Conservation (phyloP, 2,113 vertebrate genomes). For the Gorsachius goisagi region DNA sequence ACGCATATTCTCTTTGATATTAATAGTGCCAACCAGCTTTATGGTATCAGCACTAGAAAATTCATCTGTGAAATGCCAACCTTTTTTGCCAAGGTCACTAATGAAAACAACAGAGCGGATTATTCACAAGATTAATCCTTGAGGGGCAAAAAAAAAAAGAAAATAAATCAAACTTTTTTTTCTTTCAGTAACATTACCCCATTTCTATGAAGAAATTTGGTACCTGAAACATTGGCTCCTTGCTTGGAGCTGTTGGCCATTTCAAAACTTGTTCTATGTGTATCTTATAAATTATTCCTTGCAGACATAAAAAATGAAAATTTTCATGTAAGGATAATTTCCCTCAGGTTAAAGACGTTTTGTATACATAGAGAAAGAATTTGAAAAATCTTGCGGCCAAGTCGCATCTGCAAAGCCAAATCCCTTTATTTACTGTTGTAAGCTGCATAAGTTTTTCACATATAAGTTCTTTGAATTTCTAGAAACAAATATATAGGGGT, state of each 20-base stretch:
- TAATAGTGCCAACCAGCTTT: not conserved
- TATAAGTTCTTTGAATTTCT: not conserved
- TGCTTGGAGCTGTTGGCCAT: not conserved
- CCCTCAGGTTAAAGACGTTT: not conserved
- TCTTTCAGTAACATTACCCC: not conserved
- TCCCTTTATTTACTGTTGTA: not conserved
- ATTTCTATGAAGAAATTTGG: not conserved
- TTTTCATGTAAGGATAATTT: not conserved
- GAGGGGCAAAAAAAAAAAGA: not conserved
- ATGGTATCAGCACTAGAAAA: not conserved
- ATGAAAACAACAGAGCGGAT: not conserved
- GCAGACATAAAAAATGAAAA: not conserved
- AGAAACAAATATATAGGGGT: not conserved
- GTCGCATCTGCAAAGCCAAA: not conserved
- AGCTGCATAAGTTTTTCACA: not conserved
- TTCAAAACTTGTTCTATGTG: not conserved
- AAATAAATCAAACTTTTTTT: not conserved
- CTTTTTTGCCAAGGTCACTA: not conserved
- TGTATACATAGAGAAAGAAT: not conserved
- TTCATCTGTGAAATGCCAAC: not conserved
- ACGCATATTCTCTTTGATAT: not conserved
- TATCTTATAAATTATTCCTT: not conserved
- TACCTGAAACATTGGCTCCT: not conserved
- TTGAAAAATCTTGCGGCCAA: not conserved
- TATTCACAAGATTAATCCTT: not conserved